Base-by-base conservation (phyloP, 1,140 invertebrate species). In the Anoplophora glabripennis region DNA sequence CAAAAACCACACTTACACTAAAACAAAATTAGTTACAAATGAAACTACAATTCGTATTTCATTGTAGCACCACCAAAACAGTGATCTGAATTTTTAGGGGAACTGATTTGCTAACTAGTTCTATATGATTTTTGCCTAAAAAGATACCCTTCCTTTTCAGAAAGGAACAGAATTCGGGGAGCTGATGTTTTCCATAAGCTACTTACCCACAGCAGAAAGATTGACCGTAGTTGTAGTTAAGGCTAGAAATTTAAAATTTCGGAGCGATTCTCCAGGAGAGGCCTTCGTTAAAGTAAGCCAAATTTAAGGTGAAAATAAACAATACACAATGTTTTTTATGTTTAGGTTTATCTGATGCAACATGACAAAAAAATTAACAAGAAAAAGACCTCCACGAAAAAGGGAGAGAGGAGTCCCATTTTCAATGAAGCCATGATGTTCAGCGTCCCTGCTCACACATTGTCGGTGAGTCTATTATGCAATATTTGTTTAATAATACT, bases 381-480 rank as follows among this genome's bases (percentile, higher is more conserved):
- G 73, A 89, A 89, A 71, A 87, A 84, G 57, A 89, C 88, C 1
- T 85, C 85, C 3, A 78, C 84, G 12, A 89, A 89, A 64, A 82
- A 81, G 57, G 82, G 81, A 35, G 87, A 89, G 51, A 80, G 81
- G 34, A 84, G 85, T 69, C 87, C 87, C 1, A 89, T 89, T 44
- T 90, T 89, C 73, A 90, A 90, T 71, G 89, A 90, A 72, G 83
- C 88, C 0, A 89, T 90, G 78, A 90, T 89, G 62, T 90, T 90
- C 71, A 87, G 80, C 59, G 83, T 90, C 17, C 86, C 88, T 63
- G 82, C 84, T 7, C 82, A 86, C 57, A 75, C 80, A 44, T 67
- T 87, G 57, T 82, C 85, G 77, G 84, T 86, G 76, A 63, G 53
- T 62, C 53, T 12, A n/a, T 47, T 37, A 28, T 3, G 21, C 3